Evolutionary conservation across 2,888 invertebrate genomes (phyloP).

Genomic region (Oithona nana): DNA sequence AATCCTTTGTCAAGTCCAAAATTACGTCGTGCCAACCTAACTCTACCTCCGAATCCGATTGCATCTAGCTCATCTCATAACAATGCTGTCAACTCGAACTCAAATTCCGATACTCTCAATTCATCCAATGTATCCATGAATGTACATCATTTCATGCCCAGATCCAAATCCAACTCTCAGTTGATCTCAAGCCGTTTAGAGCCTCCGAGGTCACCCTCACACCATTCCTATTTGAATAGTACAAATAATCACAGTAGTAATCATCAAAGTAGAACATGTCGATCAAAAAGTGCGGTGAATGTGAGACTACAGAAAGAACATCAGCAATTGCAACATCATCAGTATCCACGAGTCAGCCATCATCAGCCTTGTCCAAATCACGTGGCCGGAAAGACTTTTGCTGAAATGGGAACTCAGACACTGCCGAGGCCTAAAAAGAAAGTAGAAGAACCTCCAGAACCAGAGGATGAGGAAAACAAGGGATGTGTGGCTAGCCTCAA

Average conservation of each 20-base stretch:
- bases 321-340: neutral
- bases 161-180: too few species aligned
- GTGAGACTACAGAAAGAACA: neutral
- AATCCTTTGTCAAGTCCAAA: too few species aligned
- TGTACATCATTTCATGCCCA: too few species aligned
- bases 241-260: neutral
- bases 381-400: constrained; percentile 6
- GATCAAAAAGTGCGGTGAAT: neutral
- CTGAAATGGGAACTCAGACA: constrained; percentile 7
- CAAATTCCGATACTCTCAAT: too few species aligned
- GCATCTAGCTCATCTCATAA: too few species aligned
- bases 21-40: too few species aligned
- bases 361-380: constrained; percentile 8
- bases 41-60: too few species aligned
- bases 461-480: neutral
- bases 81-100: too few species aligned
- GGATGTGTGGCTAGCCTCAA: neutral
- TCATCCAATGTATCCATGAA: too few species aligned
- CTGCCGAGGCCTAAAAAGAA: neutral
- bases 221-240: neutral
- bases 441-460: constrained; percentile 1
- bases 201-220: neutral
- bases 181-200: too few species aligned
- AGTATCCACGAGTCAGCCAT: neutral
- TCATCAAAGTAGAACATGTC: neutral